A percentile compares a stretch with the other conserved stretches of the same genome.
phyloP scores from a whole-genome alignment of 2,888 invertebrate species.

The Cataglyphis altisquamis region DNA sequence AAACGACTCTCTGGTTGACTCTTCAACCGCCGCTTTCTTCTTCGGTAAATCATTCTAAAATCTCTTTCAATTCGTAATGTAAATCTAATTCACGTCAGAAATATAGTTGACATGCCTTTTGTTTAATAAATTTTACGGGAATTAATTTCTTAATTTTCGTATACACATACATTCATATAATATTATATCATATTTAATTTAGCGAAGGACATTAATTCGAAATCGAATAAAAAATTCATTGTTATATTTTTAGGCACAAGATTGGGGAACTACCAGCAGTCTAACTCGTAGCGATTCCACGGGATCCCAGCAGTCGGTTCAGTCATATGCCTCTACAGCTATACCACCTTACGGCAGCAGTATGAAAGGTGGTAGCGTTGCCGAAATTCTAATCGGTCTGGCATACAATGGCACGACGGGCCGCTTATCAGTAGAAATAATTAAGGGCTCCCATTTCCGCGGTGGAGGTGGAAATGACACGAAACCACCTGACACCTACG shows the following conservation, averaged over 20 bases:
- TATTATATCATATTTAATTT: background rate
- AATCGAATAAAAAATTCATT: background rate
- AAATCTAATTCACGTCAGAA: background rate
- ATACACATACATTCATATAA: background rate
- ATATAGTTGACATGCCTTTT: background rate
- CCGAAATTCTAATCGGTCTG: constrained; percentile 95
- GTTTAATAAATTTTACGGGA: background rate
- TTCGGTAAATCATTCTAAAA: constrained; percentile 72
- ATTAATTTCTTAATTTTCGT: background rate
- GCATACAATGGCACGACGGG: constrained; percentile 98
- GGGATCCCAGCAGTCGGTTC: constrained; percentile 95
- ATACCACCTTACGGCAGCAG: constrained; percentile 84
- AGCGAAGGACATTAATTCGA: background rate
- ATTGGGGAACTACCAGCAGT: constrained; percentile 84
- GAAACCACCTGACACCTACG: constrained; percentile 96
- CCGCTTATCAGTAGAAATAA: constrained; percentile 96
- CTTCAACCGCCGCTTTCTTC: constrained; percentile 88
- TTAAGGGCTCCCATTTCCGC: constrained; percentile 92
- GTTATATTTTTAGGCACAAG: constrained; percentile 75
- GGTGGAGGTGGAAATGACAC: constrained; percentile 84
- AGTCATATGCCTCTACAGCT: constrained; percentile 85
- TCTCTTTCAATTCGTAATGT: background rate
- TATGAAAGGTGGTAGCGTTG: constrained; percentile 95
- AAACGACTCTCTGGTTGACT: constrained; percentile 96
- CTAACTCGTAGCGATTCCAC: constrained; percentile 97